Percentiles rank a stretch among this genome's conserved stretches.
phyloP scores from a whole-genome alignment of 2,113 vertebrate genomes.

The Eublepharis macularius region DNA sequence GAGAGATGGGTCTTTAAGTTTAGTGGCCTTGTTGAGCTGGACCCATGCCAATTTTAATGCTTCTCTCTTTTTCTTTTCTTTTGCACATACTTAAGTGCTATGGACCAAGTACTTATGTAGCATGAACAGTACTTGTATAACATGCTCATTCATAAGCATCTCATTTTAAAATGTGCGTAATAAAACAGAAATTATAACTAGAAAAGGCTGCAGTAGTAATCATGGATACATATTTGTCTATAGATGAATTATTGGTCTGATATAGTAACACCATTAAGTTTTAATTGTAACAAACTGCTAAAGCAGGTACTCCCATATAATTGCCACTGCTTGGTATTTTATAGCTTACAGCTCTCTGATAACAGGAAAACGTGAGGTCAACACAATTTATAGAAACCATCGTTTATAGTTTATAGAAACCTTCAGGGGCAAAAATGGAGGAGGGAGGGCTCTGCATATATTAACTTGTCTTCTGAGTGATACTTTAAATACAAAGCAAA shows the following conservation, averaged over 20 bases:
- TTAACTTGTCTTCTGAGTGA: not conserved
- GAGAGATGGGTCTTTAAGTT: too few relatives aligned
- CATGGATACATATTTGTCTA: not conserved
- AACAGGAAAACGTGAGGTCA: not conserved
- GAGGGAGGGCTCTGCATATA: not conserved
- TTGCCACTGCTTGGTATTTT: not conserved
- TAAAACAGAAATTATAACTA: not conserved
- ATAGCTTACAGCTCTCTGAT: not conserved
- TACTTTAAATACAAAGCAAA: not conserved
- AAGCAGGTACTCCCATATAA: not conserved
- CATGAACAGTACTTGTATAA: not conserved
- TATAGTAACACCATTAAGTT: too few relatives aligned
- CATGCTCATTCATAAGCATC: not conserved
- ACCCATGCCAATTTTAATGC: too few relatives aligned
- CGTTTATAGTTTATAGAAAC: constrained; percentile 20
- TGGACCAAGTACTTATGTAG: too few relatives aligned
- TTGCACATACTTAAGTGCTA: too few relatives aligned
- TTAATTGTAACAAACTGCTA: not conserved
- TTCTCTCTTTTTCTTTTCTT: too few relatives aligned
- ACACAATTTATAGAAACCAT: not conserved
- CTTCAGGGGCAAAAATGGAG: constrained; percentile 1
- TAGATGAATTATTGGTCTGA: not conserved
- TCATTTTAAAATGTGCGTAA: not conserved
- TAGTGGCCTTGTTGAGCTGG: too few relatives aligned
- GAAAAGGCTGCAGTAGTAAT: not conserved